Base-by-base conservation (phyloP, 1,140 invertebrate genomes). In the Mizuhopecten yessoensis region DNA sequence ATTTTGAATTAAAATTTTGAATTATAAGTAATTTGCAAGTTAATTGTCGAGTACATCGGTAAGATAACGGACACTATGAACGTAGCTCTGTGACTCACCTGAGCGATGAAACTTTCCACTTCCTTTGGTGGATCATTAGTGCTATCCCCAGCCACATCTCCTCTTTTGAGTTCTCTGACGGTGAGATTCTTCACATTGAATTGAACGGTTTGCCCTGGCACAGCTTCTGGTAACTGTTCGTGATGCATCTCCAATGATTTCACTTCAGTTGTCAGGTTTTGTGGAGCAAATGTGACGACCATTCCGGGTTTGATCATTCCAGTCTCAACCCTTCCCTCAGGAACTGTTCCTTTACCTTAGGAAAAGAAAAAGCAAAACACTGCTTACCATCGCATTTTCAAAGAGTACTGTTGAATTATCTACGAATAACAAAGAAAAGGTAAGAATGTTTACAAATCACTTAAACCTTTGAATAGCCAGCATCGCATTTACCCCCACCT, bases 191-290 rank as follows among this genome's bases (percentile, higher is more conserved):
- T 99, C 5, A 99, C 98, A 97, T 99, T 99, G 97, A 99, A 99
- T 95, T 99, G 99, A 95, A 99, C 99, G 96, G 99, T 99, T 97
- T 99, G 99, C 92, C 99, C 99, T 88, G 99, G 99, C 92, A 99
- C 97, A 94, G 99, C 99, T 96, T 99, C 99, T 88, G 97, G 97
- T 45, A 99, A 97, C 88, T 99, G 98, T 97, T 99, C 99, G 97
- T 99, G 99, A 96, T 99, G 99, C 99, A 99, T 99, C 97, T 99
- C 99, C 34, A 99, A 99, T 33, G 99, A 99, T 96, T 99, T 99
- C 15, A 99, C 99, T 97, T 99, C 99, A 97, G 99, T 99, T 94
- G 98, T 99, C 92, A 99, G 97, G 94, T 98, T 98, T 10, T 99
- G 29, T 87, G 96, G 99, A 20, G 99, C 99, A 95, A 99, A 99